Conservation (phyloP, 2,888 invertebrate genomes). For the Metopia argyrocephala region DNA sequence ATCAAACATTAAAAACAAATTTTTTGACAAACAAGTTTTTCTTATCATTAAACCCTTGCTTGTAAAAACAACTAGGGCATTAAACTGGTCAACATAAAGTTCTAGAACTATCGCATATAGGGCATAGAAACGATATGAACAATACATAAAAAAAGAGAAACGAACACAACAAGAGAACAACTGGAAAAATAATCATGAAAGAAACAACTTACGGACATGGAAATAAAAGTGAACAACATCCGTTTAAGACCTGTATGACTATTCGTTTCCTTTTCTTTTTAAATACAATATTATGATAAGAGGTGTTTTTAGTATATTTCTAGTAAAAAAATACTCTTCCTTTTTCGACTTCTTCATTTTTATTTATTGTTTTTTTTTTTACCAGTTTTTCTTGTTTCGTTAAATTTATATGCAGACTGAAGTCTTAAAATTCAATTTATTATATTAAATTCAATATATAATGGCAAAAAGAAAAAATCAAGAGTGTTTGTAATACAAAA, state of each 20-base stretch:
- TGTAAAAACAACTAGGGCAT: too few species aligned
- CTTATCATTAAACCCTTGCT: too few species aligned
- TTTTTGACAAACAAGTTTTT: too few species aligned
- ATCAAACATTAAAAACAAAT: too few species aligned
- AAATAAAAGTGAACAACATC: conserved; percentile 53
- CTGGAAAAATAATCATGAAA: conserved; percentile 33
- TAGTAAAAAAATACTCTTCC: neutral
- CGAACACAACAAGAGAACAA: neutral
- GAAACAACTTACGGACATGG: conserved; percentile 52
- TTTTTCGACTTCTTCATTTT: neutral
- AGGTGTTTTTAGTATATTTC: conserved; percentile 36
- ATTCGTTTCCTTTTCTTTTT: neutral
- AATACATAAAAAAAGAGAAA: neutral
- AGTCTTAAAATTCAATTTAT: conserved; percentile 56
- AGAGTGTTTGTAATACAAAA: conserved; percentile 8
- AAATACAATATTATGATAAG: conserved; percentile 29
- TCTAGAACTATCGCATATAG: neutral
- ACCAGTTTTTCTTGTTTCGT: conserved; percentile 27
- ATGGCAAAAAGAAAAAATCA: conserved; percentile 3
- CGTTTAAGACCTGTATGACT: conserved; percentile 31
- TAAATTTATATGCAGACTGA: conserved; percentile 38
- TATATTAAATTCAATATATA: conserved; percentile 59
- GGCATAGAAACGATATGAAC: too few species aligned
- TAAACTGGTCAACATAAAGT: too few species aligned
- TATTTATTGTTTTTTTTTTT: neutral